Percentiles rank a stretch among this genome's conserved stretches.
These are phyloP conservation scores for Tamias sibiricus DNA, from an alignment of 2,113 vertebrate species.

Conservation along the genomic window DNA sequence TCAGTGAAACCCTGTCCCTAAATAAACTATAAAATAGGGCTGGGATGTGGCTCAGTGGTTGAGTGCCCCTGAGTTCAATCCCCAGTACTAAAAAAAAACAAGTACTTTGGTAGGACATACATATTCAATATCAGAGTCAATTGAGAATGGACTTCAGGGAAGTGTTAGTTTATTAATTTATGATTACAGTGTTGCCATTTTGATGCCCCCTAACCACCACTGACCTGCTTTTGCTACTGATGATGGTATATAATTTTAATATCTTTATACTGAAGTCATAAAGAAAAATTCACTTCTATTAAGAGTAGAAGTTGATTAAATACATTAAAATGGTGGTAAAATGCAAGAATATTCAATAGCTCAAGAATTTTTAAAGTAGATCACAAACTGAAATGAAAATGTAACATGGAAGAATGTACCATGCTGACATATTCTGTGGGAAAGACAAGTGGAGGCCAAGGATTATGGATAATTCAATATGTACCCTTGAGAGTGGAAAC, in stretches of 20 bases:
- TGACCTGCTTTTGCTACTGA: not conserved
- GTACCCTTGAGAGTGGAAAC: not conserved
- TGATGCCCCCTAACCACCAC: not conserved
- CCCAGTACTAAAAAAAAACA: too few relatives aligned
- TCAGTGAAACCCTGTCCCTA: too few relatives aligned
- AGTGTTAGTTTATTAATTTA: not conserved
- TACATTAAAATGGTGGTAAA: not conserved
- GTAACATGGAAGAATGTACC: not conserved
- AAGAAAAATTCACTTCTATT: constrained; percentile 7
- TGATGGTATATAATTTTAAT: not conserved
- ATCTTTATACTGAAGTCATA: not conserved
- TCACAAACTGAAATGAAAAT: not conserved
- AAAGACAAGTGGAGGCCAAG: not conserved
- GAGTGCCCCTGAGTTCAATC: too few relatives aligned
- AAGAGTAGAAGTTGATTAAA: constrained; percentile 24
- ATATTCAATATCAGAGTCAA: not conserved
- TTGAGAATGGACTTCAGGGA: constrained; percentile 8
- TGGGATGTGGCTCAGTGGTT: too few relatives aligned
- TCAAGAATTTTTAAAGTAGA: not conserved
- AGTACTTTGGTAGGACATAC: not conserved
- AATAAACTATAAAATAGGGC: too few relatives aligned
- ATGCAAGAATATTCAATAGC: not conserved
- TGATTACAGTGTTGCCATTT: not conserved
- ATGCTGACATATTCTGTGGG: not conserved
- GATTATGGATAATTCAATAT: not conserved